Evolutionary conservation across 1,140 invertebrate genomes (phyloP).

Genomic region (Meloidogyne chitwoodi): DNA sequence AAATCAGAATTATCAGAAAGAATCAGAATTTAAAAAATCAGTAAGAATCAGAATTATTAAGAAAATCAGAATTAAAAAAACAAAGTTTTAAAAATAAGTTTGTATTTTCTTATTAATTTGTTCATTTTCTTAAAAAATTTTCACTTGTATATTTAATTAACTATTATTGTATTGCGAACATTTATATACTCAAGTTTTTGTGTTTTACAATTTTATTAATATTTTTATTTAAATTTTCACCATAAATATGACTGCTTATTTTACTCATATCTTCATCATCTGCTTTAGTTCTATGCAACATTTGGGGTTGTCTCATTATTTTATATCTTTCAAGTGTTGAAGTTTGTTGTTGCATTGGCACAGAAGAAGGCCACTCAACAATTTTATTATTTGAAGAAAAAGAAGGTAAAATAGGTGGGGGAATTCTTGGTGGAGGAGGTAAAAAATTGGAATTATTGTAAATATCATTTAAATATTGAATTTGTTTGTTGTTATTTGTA

Average conservation of each 20-base stretch:
- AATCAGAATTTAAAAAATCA: no score
- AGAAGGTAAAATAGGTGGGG: slow-evolving; percentile 17
- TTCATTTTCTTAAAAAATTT: no score
- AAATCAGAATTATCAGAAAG: no score
- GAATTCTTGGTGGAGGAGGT: slow-evolving; percentile 3
- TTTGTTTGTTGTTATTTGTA: background rate
- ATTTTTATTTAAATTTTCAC: background rate
- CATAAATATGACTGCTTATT: slow-evolving; percentile 35
- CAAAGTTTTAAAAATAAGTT: no score
- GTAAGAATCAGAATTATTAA: no score
- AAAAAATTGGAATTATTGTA: background rate
- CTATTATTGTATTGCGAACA: background rate
- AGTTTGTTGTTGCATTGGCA: background rate
- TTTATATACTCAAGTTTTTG: background rate
- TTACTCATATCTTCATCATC: slow-evolving; percentile 35
- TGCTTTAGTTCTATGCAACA: slow-evolving; percentile 23
- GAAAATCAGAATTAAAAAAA: no score
- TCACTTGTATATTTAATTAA: no score
- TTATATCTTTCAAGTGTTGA: slow-evolving; percentile 19
- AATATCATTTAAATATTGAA: background rate
- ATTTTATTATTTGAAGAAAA: background rate
- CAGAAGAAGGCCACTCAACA: background rate
- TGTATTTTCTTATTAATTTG: no score
- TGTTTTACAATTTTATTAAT: background rate
- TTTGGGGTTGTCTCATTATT: slow-evolving; percentile 5